Conservation (phyloP, 2,113 vertebrate species). For the Tricholaema leucomelas region DNA sequence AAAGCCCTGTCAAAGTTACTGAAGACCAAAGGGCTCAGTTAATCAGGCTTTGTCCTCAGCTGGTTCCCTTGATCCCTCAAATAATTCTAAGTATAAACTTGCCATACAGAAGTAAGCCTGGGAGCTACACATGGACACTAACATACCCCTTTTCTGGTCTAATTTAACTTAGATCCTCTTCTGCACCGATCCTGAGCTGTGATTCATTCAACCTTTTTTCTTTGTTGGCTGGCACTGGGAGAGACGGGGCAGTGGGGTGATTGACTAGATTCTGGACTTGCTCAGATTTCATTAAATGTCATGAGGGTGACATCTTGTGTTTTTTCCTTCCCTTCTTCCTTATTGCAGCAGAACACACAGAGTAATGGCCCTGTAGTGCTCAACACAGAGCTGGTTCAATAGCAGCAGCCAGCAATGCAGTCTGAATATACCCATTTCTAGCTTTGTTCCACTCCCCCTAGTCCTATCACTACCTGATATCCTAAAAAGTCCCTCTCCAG, state of each 20-base stretch:
- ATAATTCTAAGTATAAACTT: conserved; percentile 15
- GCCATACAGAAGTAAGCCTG: not conserved
- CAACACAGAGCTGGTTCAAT: not conserved
- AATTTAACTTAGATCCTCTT: not conserved
- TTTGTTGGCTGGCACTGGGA: not conserved
- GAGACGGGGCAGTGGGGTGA: not conserved
- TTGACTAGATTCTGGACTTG: not conserved
- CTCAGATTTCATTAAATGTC: not conserved
- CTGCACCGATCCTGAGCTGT: not conserved
- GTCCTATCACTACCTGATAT: too few species aligned
- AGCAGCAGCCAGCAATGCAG: not conserved
- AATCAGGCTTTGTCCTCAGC: not conserved
- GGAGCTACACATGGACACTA: not conserved
- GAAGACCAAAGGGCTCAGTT: not conserved
- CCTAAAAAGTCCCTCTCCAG: too few species aligned
- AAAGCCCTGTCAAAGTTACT: not conserved
- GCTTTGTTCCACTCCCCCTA: too few species aligned
- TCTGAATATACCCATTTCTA: too few species aligned
- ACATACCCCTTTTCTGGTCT: not conserved
- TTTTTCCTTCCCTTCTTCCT: not conserved
- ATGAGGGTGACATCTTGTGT: not conserved
- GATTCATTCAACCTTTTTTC: not conserved
- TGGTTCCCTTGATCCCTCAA: not conserved
- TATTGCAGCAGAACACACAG: rapidly evolving
- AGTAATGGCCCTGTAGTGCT: not conserved